Evolutionary conservation across 2,888 invertebrate genomes (phyloP), one percentile per base, ranked within the genome.

Genomic region (Apotomis turbidana): DNA sequence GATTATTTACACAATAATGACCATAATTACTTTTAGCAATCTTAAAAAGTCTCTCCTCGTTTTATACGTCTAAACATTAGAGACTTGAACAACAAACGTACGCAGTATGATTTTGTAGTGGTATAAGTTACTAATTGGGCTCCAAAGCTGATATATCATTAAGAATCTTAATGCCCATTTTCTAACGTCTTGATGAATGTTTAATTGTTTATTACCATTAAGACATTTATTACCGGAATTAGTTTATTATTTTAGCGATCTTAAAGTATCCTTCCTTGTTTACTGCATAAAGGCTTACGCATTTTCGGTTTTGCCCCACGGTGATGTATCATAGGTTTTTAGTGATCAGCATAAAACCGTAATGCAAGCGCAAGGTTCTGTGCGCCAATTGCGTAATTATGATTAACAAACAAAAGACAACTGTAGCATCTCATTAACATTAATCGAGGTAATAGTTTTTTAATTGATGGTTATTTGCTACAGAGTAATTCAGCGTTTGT

Each of bases 401-500:
- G 8, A 70, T 70, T 58, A 27, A 52, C 52, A 52, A 64, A 63
- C 63, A 44, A 63, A 15, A 63, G 55, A 57, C 38, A 51, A 46
- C 55, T 5, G 15, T 62, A 49, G 60, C 41, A 57, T 57, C 69
- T 46, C 12, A 55, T 55, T 61, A 54, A 55, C 55, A 69, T 61
- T 62, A 51, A 70, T 70, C 62, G 57, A 38, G 61, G 38, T 46
- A 69, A 69, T 57, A 69, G 15, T 62, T 57, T 51, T 38, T 57
- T 63, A 63, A 70, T 70, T 63, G 62, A 61, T 61, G 54, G 10
- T 54, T 27, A 9, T 57, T 59, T 12, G 52, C 10, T 46, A 36
- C 12, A 46, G 36, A 27, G 60, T 10, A 68, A 49, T 49, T 49
- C 49, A 49, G 27, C 27, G 27, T 49, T 49, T 49, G 49, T 49